A percentile compares a stretch with the other conserved stretches of the same genome.
phyloP scores from a whole-genome alignment of 1,140 invertebrate genomes.

The Tetragonula clypearis region DNA sequence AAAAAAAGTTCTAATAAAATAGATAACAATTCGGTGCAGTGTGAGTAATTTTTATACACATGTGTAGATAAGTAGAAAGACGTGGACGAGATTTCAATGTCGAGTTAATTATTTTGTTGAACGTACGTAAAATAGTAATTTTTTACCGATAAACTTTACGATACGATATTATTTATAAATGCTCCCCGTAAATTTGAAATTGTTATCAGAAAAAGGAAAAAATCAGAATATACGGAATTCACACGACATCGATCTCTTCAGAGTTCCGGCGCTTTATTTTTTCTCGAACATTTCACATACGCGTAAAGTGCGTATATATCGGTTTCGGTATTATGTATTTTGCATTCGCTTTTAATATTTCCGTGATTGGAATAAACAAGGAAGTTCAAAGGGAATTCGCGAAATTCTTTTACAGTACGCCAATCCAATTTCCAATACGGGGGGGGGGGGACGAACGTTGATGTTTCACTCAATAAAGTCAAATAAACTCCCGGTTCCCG shows the following conservation, averaged over 20 bases:
- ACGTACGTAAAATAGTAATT: no score
- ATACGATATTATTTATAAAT: no score
- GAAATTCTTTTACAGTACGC: conserved; percentile 11
- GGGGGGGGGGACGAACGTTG: neutral
- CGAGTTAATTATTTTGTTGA: no score
- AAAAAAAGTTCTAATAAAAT: no score
- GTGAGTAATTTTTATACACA: no score
- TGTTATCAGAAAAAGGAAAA: neutral
- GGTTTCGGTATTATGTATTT: neutral
- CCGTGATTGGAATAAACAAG: conserved; percentile 6
- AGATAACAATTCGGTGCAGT: no score
- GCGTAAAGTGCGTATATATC: neutral
- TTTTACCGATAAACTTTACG: no score
- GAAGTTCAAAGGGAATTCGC: conserved; percentile 21
- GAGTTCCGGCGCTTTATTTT: neutral
- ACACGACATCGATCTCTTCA: fast-evolving
- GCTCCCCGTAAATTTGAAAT: neutral
- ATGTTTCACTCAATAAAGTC: conserved; percentile 34
- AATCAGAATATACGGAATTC: neutral
- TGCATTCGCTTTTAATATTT: conserved; percentile 11
- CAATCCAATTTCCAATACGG: conserved; percentile 30
- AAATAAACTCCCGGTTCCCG: conserved; percentile 28
- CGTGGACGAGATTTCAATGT: no score
- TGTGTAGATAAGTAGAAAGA: no score
- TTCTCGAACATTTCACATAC: neutral